phyloP scores from a whole-genome alignment of 2,797 vertebrate genomes.

The Ctenopoma kingsleyae region DNA sequence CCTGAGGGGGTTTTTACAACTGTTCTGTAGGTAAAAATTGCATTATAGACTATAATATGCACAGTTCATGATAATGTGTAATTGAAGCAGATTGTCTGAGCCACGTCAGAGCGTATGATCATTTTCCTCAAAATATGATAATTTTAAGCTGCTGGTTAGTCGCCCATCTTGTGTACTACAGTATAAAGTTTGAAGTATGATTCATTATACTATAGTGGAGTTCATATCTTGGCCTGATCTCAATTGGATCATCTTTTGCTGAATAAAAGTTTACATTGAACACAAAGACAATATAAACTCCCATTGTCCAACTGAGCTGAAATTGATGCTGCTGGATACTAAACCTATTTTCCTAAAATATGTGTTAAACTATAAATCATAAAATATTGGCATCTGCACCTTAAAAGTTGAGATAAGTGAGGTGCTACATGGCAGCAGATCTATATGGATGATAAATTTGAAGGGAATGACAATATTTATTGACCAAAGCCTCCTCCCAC shows the following conservation, averaged over 20 bases:
- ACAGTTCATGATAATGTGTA: too few species aligned
- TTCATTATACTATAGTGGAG: background rate
- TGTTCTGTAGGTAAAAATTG: too few species aligned
- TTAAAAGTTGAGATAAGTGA: constrained; percentile 51
- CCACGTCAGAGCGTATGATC: too few species aligned
- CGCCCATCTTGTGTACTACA: too few species aligned
- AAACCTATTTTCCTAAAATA: constrained; percentile 28
- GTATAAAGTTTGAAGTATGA: too few species aligned
- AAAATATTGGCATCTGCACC: constrained; percentile 58
- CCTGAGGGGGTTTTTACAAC: too few species aligned
- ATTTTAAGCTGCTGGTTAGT: too few species aligned
- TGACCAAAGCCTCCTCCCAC: constrained; percentile 57
- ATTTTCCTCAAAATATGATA: too few species aligned
- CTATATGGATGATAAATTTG: constrained; percentile 70
- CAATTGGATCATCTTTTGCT: background rate
- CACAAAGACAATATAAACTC: background rate
- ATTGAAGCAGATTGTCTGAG: too few species aligned
- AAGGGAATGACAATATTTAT: constrained; percentile 64
- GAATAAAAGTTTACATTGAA: background rate
- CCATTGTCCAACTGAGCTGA: background rate
- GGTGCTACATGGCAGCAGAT: constrained; percentile 59
- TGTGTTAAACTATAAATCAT: constrained; percentile 50
- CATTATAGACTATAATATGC: too few species aligned
- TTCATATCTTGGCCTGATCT: background rate
- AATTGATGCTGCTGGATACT: constrained; percentile 10